Evolutionary conservation across 2,113 vertebrate genomes (phyloP).

Genomic region (Scalopus aquaticus): DNA sequence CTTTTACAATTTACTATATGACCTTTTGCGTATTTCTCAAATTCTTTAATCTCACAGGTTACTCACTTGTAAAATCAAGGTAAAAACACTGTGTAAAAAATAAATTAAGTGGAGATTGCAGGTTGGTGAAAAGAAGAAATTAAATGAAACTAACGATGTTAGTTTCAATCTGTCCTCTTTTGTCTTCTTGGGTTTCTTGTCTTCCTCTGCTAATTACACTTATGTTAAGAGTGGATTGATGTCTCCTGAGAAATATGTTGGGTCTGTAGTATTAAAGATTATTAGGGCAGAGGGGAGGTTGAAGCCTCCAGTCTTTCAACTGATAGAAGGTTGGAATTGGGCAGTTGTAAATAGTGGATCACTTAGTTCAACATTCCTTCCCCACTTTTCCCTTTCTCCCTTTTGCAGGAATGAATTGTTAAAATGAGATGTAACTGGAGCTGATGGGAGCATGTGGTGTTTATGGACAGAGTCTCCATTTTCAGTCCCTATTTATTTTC

Average conservation of each 20-base stretch:
- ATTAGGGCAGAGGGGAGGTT: neutral
- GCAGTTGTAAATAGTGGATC: neutral
- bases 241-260: neutral
- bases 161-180: neutral
- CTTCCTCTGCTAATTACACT: neutral
- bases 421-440: neutral
- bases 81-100: neutral
- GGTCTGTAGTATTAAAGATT: neutral
- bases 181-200: neutral
- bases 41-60: slow-evolving; percentile 16
- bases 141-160: neutral
- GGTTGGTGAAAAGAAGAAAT: neutral
- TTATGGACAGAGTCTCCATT: neutral
- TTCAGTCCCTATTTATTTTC: neutral
- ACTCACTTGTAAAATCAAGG: slow-evolving; percentile 5
- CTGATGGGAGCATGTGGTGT: neutral
- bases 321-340: neutral
- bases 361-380: neutral
- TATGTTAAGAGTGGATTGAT: neutral
- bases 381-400: too few species aligned
- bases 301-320: neutral
- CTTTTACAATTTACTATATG: neutral
- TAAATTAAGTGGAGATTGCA: neutral
- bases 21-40: neutral
- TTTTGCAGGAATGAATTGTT: neutral